Conservation (phyloP, 2,113 vertebrate genomes). For the Terrapene triunguis region DNA sequence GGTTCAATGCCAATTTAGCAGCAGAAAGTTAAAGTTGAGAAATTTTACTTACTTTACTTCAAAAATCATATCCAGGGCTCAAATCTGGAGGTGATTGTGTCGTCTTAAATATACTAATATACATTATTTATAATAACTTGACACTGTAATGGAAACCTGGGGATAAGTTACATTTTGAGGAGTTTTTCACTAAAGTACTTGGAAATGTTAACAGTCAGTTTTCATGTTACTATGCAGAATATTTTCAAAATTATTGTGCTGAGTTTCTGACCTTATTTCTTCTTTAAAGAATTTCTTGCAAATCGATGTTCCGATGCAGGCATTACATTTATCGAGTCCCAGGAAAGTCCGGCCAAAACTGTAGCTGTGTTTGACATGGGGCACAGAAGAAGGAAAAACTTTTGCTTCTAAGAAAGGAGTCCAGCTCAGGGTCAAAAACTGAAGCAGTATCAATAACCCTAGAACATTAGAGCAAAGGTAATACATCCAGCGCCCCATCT, state of each 20-base stretch:
- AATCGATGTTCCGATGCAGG: slow-evolving; percentile 89
- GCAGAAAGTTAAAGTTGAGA: slow-evolving; percentile 25
- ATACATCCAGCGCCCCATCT: slow-evolving; percentile 68
- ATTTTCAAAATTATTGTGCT: slow-evolving; percentile 61
- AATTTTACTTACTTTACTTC: slow-evolving; percentile 10
- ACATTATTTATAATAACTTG: slow-evolving; percentile 11
- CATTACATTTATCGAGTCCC: slow-evolving; percentile 90
- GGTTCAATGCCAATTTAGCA: not conserved
- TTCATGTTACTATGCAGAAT: slow-evolving; percentile 39
- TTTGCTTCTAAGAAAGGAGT: slow-evolving; percentile 60
- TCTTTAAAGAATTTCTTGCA: slow-evolving; percentile 94
- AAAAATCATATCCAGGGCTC: slow-evolving; percentile 28
- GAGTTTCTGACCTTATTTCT: slow-evolving; percentile 88
- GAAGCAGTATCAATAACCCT: slow-evolving; percentile 51
- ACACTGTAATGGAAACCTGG: not conserved
- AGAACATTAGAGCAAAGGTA: slow-evolving; percentile 26
- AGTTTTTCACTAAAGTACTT: slow-evolving; percentile 25
- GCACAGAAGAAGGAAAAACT: slow-evolving; percentile 62
- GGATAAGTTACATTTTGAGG: slow-evolving; percentile 21
- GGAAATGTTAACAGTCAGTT: slow-evolving; percentile 52
- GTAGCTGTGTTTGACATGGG: slow-evolving; percentile 78
- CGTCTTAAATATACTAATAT: slow-evolving; percentile 19
- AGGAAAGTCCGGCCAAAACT: slow-evolving; percentile 84
- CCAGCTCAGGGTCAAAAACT: slow-evolving; percentile 69
- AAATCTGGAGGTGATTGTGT: not conserved